Percentiles rank a stretch among this genome's conserved stretches.
phyloP scores from a whole-genome alignment of 2,113 vertebrate genomes.

The Lethenteron reissneri region DNA sequence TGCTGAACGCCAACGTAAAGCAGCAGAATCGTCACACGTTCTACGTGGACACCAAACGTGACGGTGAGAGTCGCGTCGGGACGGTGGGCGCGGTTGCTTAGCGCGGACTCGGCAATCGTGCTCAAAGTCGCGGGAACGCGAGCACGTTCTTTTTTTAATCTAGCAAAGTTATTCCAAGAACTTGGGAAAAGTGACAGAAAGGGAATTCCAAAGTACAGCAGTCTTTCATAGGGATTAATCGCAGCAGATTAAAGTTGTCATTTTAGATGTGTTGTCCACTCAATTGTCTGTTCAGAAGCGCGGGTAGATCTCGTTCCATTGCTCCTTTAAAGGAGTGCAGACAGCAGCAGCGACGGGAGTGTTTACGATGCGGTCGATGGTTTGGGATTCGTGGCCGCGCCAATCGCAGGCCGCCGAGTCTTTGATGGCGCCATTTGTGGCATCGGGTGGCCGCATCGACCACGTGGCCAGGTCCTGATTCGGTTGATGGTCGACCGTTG shows the following conservation, averaged over 20 bases:
- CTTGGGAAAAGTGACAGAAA: background rate
- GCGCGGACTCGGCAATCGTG: no score
- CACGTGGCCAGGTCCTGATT: no score
- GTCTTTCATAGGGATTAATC: background rate
- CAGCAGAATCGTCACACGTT: conserved; percentile 44
- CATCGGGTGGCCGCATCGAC: no score
- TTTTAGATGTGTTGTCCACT: no score
- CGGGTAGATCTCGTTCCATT: no score
- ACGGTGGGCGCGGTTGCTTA: background rate
- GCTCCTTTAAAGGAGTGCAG: no score
- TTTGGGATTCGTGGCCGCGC: no score
- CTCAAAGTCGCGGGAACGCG: background rate
- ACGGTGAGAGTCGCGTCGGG: conserved; percentile 28
- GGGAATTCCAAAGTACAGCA: background rate
- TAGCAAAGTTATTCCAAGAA: background rate
- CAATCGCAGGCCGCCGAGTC: no score
- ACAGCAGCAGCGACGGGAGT: no score
- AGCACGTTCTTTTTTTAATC: background rate
- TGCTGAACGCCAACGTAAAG: conserved; percentile 51
- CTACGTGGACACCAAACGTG: conserved; percentile 50
- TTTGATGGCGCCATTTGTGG: no score
- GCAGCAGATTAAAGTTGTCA: background rate
- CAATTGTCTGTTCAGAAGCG: background rate
- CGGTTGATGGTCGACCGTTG: no score
- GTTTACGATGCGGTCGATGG: no score